phyloP scores from a whole-genome alignment of 1,140 invertebrate genomes.

The Penaeus vannamei region DNA sequence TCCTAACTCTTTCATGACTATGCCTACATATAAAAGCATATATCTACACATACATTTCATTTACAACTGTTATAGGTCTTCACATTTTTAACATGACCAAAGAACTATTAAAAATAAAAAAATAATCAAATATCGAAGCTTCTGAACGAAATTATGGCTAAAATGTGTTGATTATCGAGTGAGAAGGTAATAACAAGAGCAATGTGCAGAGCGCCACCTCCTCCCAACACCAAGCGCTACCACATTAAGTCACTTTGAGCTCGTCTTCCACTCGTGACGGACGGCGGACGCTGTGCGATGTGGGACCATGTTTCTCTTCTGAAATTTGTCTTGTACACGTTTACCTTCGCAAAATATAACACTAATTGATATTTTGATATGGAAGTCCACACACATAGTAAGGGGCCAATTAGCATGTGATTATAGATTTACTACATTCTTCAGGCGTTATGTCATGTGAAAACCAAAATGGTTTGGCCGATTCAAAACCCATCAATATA shows the following conservation, averaged over 20 bases:
- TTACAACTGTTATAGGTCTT: too few species aligned
- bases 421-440: constrained; percentile 26
- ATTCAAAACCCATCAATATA: constrained; percentile 52
- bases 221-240: constrained; percentile 62
- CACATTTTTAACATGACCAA: too few species aligned
- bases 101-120: too few species aligned
- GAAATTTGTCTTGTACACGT: neutral
- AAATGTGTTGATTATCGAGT: constrained; percentile 56
- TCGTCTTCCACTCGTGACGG: constrained; percentile 43
- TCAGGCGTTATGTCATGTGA: neutral
- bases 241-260: constrained; percentile 60
- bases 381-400: constrained; percentile 47
- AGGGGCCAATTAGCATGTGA: constrained; percentile 44
- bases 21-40: too few species aligned
- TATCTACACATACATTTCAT: too few species aligned
- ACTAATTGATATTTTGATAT: neutral
- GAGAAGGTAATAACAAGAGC: constrained; percentile 53
- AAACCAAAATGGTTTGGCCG: constrained; percentile 11
- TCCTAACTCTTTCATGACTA: neutral
- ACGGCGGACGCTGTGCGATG: constrained; percentile 51
- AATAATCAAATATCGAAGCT: neutral
- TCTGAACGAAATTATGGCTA: constrained; percentile 1
- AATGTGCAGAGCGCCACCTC: constrained; percentile 62
- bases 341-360: neutral
- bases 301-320: constrained; percentile 35